Evolutionary conservation across 2,797 vertebrate species (phyloP).

Genomic region (Notamacropus eugenii): DNA sequence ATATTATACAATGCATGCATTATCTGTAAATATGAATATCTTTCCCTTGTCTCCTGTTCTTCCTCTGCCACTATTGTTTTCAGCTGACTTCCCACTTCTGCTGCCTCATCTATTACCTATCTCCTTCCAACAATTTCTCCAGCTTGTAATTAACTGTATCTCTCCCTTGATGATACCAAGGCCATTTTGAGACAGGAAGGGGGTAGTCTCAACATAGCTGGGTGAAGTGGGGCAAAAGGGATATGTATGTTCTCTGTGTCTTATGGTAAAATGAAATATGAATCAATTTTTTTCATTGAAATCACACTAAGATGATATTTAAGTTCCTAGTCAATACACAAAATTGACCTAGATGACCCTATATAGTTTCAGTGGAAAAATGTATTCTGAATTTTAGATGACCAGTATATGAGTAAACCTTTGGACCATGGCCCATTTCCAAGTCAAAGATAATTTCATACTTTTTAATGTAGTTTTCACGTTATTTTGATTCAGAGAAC

Average conservation of each 20-base stretch:
- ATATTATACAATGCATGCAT: background rate
- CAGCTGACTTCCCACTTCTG: background rate
- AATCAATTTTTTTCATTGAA: constrained; percentile 34
- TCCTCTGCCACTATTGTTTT: background rate
- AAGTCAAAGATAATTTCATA: background rate
- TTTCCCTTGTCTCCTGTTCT: background rate
- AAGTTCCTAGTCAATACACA: constrained; percentile 6
- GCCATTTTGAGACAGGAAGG: background rate
- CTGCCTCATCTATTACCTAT: background rate
- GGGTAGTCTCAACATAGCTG: background rate
- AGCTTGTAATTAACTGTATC: background rate
- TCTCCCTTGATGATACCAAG: background rate
- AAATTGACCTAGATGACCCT: background rate
- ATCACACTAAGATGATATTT: background rate
- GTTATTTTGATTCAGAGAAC: background rate
- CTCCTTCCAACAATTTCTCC: background rate
- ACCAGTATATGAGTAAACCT: background rate
- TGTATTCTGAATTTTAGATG: background rate
- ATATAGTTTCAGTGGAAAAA: background rate
- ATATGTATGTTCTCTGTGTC: background rate
- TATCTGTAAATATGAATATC: background rate
- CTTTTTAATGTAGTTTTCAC: constrained; percentile 8
- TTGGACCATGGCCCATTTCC: background rate
- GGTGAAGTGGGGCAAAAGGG: background rate
- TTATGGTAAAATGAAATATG: background rate